These are phyloP conservation scores for Tetragnatha montana DNA, from an alignment of 2,888 invertebrate genomes.

Conservation along the genomic window DNA sequence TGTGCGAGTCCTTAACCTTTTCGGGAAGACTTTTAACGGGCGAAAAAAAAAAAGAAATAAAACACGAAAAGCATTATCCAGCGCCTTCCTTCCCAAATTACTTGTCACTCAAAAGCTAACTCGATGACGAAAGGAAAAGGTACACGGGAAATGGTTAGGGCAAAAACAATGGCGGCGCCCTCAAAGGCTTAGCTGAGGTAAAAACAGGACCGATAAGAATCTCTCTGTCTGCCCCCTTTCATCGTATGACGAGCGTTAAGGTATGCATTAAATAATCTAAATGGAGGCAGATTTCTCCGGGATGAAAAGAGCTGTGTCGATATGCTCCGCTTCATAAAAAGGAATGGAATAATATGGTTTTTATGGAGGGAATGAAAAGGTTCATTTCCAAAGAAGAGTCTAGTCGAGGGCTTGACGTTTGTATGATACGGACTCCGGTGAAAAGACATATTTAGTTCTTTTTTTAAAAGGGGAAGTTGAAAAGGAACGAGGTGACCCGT, in stretches of 20 bases:
- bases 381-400: conserved; percentile 9
- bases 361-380: conserved; percentile 37
- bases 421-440: conserved; percentile 29
- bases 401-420: conserved; percentile 32
- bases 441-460: conserved; percentile 1
- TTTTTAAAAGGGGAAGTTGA: not conserved
- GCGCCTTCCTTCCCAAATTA: conserved; percentile 40
- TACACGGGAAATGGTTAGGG: conserved; percentile 1
- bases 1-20: not conserved
- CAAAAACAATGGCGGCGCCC: conserved; percentile 19
- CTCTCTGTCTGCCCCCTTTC: conserved; percentile 5
- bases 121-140: conserved; percentile 52
- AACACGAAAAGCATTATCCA: conserved; percentile 37
- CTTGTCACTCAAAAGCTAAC: conserved; percentile 45
- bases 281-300: conserved; percentile 33
- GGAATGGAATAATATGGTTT: conserved; percentile 33
- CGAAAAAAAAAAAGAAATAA: conserved; percentile 17
- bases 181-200: conserved; percentile 3
- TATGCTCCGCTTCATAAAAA: conserved; percentile 7
- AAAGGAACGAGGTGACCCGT: not conserved
- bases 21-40: not conserved
- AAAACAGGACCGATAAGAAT: conserved; percentile 37
- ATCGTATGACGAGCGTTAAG: not conserved
- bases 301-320: conserved; percentile 40
- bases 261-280: conserved; percentile 49